Evolutionary conservation across 1,140 invertebrate species (phyloP).

Genomic region (Leptoteleia sp.): DNA sequence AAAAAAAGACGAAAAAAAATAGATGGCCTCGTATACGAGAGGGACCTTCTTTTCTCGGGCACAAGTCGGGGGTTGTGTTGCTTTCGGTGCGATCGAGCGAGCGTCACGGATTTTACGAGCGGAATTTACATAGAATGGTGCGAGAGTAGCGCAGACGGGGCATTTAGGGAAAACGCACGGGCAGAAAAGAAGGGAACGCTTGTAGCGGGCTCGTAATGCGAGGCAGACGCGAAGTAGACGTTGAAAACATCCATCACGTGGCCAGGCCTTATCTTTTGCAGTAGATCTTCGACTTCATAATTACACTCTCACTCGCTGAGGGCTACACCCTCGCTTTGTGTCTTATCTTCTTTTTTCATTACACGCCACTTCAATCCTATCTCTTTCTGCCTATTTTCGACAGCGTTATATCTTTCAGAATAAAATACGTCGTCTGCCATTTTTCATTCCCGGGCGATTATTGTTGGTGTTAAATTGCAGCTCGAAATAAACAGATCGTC

Average conservation of each 20-base stretch:
- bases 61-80: slow-evolving; percentile 64
- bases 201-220: slow-evolving; percentile 74
- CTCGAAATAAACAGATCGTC: slow-evolving; percentile 51
- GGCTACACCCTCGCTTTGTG: slow-evolving; percentile 63
- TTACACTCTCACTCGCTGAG: slow-evolving; percentile 77
- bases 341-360: slow-evolving; percentile 72
- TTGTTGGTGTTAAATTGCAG: slow-evolving; percentile 51
- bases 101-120: slow-evolving; percentile 78
- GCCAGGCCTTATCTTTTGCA: slow-evolving; percentile 77
- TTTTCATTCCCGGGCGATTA: slow-evolving; percentile 56
- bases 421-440: slow-evolving; percentile 60
- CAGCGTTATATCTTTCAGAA: slow-evolving; percentile 57
- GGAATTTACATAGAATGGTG: slow-evolving; percentile 81
- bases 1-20: slow-evolving; percentile 39
- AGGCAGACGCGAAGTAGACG: slow-evolving; percentile 80
- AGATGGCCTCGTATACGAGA: slow-evolving; percentile 29
- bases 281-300: slow-evolving; percentile 80
- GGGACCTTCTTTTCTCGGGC: slow-evolving; percentile 62
- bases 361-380: slow-evolving; percentile 61
- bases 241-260: slow-evolving; percentile 82
- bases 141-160: slow-evolving; percentile 70
- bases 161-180: slow-evolving; percentile 71
- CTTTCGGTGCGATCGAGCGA: slow-evolving; percentile 70
- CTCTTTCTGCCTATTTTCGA: slow-evolving; percentile 64
- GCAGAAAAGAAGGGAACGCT: slow-evolving; percentile 62